A percentile compares a stretch with the other conserved stretches of the same genome.
Conservation (phyloP, 2,888 invertebrate species). For the Hirtodrosophila confusa region DNA sequence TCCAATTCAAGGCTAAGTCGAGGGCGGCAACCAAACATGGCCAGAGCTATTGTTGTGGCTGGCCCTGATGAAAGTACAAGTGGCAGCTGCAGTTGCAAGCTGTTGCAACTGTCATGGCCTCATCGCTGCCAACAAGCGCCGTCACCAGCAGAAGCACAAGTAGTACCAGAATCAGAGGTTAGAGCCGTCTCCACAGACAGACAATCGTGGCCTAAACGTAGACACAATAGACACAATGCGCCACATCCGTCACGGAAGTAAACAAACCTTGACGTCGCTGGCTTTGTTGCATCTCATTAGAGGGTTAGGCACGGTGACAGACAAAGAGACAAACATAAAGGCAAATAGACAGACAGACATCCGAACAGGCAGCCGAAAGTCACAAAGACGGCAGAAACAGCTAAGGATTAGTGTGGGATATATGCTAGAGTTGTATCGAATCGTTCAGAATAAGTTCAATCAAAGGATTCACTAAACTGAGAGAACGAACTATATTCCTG, state of each 20-base stretch:
- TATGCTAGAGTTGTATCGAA: too few species aligned
- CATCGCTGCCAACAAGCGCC: constrained; percentile 31
- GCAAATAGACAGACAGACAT: constrained; percentile 10
- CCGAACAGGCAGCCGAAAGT: constrained; percentile 9
- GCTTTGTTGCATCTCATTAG: constrained; percentile 71
- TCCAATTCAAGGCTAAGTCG: constrained; percentile 32
- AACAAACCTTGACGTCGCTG: constrained; percentile 72
- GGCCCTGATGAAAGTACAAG: constrained; percentile 58
- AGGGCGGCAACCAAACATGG: constrained; percentile 12
- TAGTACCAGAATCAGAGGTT: background rate
- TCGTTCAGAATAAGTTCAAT: too few species aligned
- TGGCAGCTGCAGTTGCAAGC: constrained; percentile 55
- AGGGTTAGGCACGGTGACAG: constrained; percentile 31
- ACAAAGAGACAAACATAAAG: constrained; percentile 18
- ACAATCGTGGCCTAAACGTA: constrained; percentile 48
- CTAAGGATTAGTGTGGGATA: background rate
- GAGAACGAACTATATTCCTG: too few species aligned
- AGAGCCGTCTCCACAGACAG: constrained; percentile 16
- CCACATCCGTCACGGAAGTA: constrained; percentile 70
- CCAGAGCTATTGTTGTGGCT: constrained; percentile 34
- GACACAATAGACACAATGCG: constrained; percentile 57
- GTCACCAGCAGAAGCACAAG: constrained; percentile 5
- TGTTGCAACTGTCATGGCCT: constrained; percentile 60
- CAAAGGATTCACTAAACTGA: too few species aligned
- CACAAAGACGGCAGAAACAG: background rate